Evolutionary conservation across 1,140 invertebrate genomes (phyloP), one percentile per base, ranked within the genome.

Genomic region (Drosophila auraria): DNA sequence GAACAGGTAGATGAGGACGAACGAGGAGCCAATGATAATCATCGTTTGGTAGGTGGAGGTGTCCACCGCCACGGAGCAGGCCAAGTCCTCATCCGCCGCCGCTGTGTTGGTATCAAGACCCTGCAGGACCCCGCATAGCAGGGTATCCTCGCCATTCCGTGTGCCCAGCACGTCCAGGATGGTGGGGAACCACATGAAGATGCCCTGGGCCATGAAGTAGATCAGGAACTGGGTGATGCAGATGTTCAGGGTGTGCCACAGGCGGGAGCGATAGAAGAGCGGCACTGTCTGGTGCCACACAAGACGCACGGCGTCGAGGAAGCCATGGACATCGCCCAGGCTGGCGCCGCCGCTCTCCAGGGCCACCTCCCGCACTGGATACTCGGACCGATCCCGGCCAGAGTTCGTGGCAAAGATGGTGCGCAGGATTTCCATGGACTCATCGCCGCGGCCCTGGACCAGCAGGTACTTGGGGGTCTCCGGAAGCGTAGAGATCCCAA

Each of bases 391-490:
- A 17, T 78, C 75, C 33, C 38, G 69, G 44, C 17, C 93, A 8
- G 94, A 95, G 69, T 97, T 97, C 2, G 82, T 77, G 2, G 93
- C 92, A 65, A 95, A 97, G 56, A 97, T 95, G 2, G 82, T 92
- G 51, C 93, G 92, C 5, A 97, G 87, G 14, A 95, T 93, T 23
- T 93, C 76, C 2, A 97, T 78, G 1, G 96, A 94, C 76, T 95
- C 94, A 0, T 95, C 93, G 11, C 93, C 84, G 71, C 93, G 94
- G 61, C 96, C 95, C 90, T 95, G 94, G 0, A 95, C 94, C 6
- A 97, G 91, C 12, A 96, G 93, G 90, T 95, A 97, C 82, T 97
- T 97, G 0, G 97, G 97, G 70, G 96, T 97, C 89, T 98, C 97
- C 0, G 96, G 95, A 7, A 96, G 93, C 9, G 93, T 92, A 7